Percentiles rank a stretch among this genome's conserved stretches.
These are phyloP conservation scores for Euwallacea fornicatus DNA, from an alignment of 1,140 invertebrate species.

Conservation along the genomic window DNA sequence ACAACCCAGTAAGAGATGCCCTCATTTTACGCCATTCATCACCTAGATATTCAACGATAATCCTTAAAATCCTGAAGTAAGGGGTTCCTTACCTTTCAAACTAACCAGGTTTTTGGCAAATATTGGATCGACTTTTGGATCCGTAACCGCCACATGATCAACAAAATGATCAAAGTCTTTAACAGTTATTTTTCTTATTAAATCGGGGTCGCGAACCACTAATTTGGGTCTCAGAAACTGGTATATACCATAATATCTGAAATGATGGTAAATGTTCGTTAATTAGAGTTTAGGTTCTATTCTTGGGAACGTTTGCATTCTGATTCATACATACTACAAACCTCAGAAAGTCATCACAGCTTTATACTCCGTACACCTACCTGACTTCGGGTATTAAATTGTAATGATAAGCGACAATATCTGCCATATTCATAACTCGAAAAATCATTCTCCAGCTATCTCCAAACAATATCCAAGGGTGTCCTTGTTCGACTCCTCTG, in stretches of 20 bases:
- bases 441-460: slow-evolving; percentile 30
- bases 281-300: not conserved
- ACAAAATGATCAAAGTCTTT: slow-evolving; percentile 56
- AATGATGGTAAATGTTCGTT: not conserved
- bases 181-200: slow-evolving; percentile 49
- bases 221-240: slow-evolving; percentile 58
- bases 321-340: no score
- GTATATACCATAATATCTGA: slow-evolving; percentile 45
- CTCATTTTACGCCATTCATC: slow-evolving; percentile 53
- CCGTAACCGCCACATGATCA: slow-evolving; percentile 43
- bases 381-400: slow-evolving; percentile 25
- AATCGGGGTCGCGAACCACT: slow-evolving; percentile 61
- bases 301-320: no score
- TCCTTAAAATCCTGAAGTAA: not conserved
- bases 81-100: slow-evolving; percentile 22
- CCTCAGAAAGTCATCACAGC: no score
- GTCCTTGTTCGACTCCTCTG: slow-evolving; percentile 22
- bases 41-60: slow-evolving; percentile 13
- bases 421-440: slow-evolving; percentile 9
- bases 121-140: slow-evolving; percentile 31
- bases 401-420: slow-evolving; percentile 18
- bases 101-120: slow-evolving; percentile 29
- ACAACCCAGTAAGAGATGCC: slow-evolving; percentile 52
- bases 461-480: slow-evolving; percentile 25
- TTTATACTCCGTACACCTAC: slow-evolving; percentile 3